Conservation (phyloP, 2,888 invertebrate species). For the Sialis fuliginosa region DNA sequence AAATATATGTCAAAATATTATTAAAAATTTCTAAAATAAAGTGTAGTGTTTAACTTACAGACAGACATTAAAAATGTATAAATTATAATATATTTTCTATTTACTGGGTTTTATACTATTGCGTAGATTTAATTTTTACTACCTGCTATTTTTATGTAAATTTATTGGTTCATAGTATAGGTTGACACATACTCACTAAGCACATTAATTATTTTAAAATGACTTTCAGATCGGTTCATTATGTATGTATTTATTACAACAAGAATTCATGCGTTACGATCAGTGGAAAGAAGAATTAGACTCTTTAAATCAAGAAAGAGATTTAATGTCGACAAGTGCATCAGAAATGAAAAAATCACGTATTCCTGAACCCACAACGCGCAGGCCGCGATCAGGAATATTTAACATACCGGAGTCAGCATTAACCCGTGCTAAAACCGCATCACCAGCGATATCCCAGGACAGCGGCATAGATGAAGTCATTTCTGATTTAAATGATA, state of each 20-base stretch:
- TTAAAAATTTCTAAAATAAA: too few relatives aligned
- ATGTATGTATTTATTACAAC: slow-evolving; percentile 91
- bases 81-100: not conserved
- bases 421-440: slow-evolving; percentile 25
- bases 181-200: too few relatives aligned
- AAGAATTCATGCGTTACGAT: slow-evolving; percentile 83
- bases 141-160: too few relatives aligned
- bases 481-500: slow-evolving; percentile 22
- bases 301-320: slow-evolving; percentile 27
- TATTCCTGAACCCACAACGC: slow-evolving; percentile 48
- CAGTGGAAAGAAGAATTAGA: slow-evolving; percentile 72
- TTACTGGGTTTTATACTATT: too few relatives aligned
- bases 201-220: not conserved
- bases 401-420: slow-evolving; percentile 22
- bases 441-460: slow-evolving; percentile 7
- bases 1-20: too few relatives aligned
- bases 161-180: too few relatives aligned
- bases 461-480: slow-evolving; percentile 17
- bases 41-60: not conserved
- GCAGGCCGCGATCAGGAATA: slow-evolving; percentile 51
- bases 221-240: slow-evolving; percentile 72
- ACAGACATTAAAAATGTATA: not conserved
- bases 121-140: too few relatives aligned
- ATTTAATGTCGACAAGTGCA: slow-evolving; percentile 24
- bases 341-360: slow-evolving; percentile 44